Evolutionary conservation across 2,113 vertebrate species (phyloP).

Genomic region (Paralichthys olivaceus): DNA sequence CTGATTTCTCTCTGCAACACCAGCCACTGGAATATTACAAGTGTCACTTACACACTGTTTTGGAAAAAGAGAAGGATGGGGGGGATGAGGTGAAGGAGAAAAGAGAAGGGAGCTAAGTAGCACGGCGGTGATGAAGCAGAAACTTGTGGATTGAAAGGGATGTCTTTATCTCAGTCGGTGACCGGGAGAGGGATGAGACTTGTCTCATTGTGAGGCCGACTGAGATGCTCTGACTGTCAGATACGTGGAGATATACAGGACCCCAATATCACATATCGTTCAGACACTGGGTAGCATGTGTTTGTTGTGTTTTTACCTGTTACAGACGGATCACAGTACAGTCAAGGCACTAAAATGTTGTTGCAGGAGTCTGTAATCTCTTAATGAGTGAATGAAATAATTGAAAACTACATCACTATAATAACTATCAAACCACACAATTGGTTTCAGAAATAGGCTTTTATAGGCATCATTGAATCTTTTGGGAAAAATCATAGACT

Average conservation of each 20-base stretch:
- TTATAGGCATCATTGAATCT: too few relatives aligned
- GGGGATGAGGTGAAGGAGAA: constrained; percentile 26
- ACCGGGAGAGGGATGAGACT: constrained; percentile 50
- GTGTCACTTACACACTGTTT: constrained; percentile 85
- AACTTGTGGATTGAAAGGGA: constrained; percentile 55
- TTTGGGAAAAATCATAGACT: too few relatives aligned
- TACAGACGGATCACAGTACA: neutral
- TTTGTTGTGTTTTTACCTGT: constrained; percentile 12
- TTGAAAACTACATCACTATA: too few relatives aligned
- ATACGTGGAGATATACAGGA: constrained; percentile 33
- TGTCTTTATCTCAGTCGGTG: constrained; percentile 58
- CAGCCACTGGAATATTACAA: constrained; percentile 87
- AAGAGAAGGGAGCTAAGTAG: constrained; percentile 29
- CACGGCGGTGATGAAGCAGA: constrained; percentile 50
- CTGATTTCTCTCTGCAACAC: constrained; percentile 85
- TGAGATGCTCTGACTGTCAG: constrained; percentile 44
- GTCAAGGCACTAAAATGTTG: neutral
- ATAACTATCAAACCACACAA: too few relatives aligned
- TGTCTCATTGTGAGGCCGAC: constrained; percentile 37
- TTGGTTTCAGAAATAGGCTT: too few relatives aligned
- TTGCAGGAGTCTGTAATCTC: neutral
- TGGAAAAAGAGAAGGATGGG: constrained; percentile 70
- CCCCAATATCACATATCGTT: constrained; percentile 40
- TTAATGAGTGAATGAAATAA: too few relatives aligned
- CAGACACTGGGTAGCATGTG: constrained; percentile 11